A percentile compares a stretch with the other conserved stretches of the same genome.
phyloP scores from a whole-genome alignment of 2,113 vertebrate genomes.

The Microtus pennsylvanicus region DNA sequence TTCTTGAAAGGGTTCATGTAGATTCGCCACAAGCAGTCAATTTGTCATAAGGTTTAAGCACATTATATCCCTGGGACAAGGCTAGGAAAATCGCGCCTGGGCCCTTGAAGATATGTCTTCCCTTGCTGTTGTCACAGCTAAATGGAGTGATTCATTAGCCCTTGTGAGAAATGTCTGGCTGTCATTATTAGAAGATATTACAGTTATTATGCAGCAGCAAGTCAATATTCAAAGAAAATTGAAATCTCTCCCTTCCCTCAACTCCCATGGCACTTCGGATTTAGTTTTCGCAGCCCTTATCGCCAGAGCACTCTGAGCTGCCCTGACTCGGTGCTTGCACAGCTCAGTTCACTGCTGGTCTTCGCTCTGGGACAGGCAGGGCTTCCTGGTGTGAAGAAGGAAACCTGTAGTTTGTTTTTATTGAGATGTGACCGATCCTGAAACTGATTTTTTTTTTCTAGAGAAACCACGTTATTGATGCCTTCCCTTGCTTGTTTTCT shows the following conservation, averaged over 20 bases:
- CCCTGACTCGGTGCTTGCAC: not conserved
- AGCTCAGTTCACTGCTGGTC: not conserved
- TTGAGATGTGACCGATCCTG: not conserved
- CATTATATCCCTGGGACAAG: slow-evolving; percentile 48
- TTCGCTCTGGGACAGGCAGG: not conserved
- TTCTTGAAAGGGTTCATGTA: slow-evolving; percentile 65
- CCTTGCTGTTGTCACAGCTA: slow-evolving; percentile 73
- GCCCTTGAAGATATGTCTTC: slow-evolving; percentile 76
- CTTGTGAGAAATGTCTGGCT: slow-evolving; percentile 63
- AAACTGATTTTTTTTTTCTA: slow-evolving; percentile 63
- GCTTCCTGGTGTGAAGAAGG: not conserved
- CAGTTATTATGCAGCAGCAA: slow-evolving; percentile 47
- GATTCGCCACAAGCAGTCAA: slow-evolving; percentile 68
- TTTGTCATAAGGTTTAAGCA: slow-evolving; percentile 75
- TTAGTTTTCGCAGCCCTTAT: slow-evolving; percentile 10
- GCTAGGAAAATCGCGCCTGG: slow-evolving; percentile 70
- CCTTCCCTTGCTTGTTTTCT: not conserved
- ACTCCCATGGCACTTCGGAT: not conserved
- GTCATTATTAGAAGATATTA: slow-evolving; percentile 68
- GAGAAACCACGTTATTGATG: not conserved
- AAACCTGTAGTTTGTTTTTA: slow-evolving; percentile 3
- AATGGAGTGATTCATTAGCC: slow-evolving; percentile 77
- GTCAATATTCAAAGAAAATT: slow-evolving; percentile 73
- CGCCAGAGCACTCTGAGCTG: not conserved
- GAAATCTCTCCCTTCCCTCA: slow-evolving; percentile 63